These are phyloP conservation scores for Platygyra sinensis DNA, from an alignment of 64 coral and sea anemone species.

Conservation along the genomic window DNA sequence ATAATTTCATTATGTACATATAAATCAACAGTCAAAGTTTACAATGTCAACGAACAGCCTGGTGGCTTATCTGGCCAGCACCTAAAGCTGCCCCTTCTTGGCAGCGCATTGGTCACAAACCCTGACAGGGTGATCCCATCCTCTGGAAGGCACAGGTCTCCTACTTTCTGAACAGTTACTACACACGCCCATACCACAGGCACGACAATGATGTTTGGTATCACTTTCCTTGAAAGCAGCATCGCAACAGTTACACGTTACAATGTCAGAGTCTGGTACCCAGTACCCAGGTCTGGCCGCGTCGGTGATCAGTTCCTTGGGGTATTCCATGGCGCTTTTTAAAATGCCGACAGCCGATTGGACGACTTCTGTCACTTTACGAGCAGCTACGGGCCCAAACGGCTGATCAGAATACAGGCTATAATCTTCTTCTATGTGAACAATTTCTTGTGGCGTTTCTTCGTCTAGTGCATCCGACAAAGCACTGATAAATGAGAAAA, in stretches of 20 bases:
- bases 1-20: too few species aligned
- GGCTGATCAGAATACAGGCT: conserved; percentile 23
- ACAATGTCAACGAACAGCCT: too few species aligned
- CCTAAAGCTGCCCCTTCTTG: conserved; percentile 57
- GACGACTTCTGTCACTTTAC: conserved; percentile 84
- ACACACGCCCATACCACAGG: conserved; percentile 89
- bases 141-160: conserved; percentile 80
- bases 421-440: conserved; percentile 1
- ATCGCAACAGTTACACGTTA: conserved; percentile 64
- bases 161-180: conserved; percentile 74
- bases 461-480: conserved; percentile 83
- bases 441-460: not conserved
- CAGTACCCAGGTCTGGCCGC: conserved; percentile 91
- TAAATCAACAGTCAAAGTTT: too few species aligned
- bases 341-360: conserved; percentile 84
- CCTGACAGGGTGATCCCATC: conserved; percentile 94
- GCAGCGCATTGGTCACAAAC: conserved; percentile 85
- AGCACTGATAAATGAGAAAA: conserved; percentile 44
- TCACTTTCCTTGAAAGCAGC: conserved; percentile 75
- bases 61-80: too few species aligned
- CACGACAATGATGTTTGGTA: conserved; percentile 88
- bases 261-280: conserved; percentile 80
- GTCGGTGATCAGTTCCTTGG: conserved; percentile 82
- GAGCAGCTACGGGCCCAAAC: conserved; percentile 68
- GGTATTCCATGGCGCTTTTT: conserved; percentile 83